Evolutionary conservation across 2,888 invertebrate species (phyloP).

Genomic region (Chymomyza procnemis): DNA sequence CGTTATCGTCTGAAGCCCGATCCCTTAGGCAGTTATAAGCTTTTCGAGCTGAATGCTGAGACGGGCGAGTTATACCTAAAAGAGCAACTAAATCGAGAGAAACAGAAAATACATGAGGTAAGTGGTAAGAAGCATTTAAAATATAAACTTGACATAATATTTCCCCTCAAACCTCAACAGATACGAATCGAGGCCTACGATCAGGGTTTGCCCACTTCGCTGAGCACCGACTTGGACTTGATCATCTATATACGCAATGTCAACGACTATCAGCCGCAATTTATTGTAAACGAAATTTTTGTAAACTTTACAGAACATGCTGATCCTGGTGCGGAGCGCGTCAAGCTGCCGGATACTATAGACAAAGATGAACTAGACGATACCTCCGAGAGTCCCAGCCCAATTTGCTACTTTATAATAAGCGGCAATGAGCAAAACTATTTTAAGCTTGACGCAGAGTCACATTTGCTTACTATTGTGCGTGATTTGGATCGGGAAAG

Average conservation of each 20-base stretch:
- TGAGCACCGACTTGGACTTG: conserved; percentile 92
- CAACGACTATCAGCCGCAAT: conserved; percentile 93
- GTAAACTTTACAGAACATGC: conserved; percentile 86
- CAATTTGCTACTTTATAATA: conserved; percentile 96
- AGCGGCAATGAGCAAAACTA: conserved; percentile 87
- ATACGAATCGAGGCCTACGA: conserved; percentile 94
- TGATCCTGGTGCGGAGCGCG: conserved; percentile 83
- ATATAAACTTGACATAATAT: neutral
- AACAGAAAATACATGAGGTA: conserved; percentile 93
- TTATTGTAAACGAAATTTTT: conserved; percentile 84
- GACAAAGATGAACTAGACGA: conserved; percentile 92
- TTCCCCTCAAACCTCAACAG: conserved; percentile 77
- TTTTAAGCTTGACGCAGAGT: conserved; percentile 86
- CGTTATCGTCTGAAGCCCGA: conserved; percentile 90
- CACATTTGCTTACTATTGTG: conserved; percentile 81
- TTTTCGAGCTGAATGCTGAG: conserved; percentile 88
- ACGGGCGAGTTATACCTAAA: conserved; percentile 88
- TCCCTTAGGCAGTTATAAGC: conserved; percentile 88
- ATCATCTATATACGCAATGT: conserved; percentile 93
- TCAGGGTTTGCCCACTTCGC: conserved; percentile 90
- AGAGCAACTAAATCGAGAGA: conserved; percentile 87
- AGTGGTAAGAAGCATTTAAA: conserved; percentile 16
- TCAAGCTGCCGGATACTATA: conserved; percentile 87
- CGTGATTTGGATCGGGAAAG: conserved; percentile 88
- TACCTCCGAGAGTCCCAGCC: conserved; percentile 87